Evolutionary conservation across 2,797 vertebrate species (phyloP), one percentile per base, ranked within the genome.

Genomic region (Enteromius paludinosus): DNA sequence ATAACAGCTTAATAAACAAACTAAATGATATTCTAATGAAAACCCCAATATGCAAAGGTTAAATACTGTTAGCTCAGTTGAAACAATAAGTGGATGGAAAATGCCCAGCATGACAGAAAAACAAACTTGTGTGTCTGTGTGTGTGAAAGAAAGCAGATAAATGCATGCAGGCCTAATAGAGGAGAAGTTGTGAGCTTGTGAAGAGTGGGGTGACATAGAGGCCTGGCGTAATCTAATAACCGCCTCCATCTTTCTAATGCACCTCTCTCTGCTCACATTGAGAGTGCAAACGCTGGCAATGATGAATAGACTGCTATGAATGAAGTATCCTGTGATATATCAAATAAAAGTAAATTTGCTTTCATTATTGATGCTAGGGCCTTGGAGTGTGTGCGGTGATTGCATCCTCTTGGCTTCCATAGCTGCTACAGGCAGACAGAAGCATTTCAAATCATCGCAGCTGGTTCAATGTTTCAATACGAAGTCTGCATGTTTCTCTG

Each of bases 251-350:
- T 85, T 83, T 85, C 81, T 85, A 87, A 85, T 86, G 86, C 80
- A 87, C 78, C 68, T 76, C 81, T 85, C 81, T 85, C 78, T 59
- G 78, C 83, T 87, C 70, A 75, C 71, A 76, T 56, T 62, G 62
- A 82, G 83, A 83, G 72, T 76, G 83, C 54, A 87, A 80, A 85
- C 30, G 82, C 84, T 85, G 78, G 73, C 81, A 71, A 83, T 87
- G 87, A 89, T 89, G 86, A 87, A 89, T 86, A 85, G 85, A 80
- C 78, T 81, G 72, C 71, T 75, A 87, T 85, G 84, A 89, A 90
- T 88, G 87, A 89, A 88, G 85, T 83, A 81, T 79, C 81, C 87
- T 86, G 81, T 82, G 81, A 88, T 87, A 79, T 84, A 87, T 87
- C 86, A 78, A 88, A 87, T 87, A 85, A 86, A 86, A 85, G 86